Evolutionary conservation across 1,140 invertebrate genomes (phyloP), one percentile per base, ranked within the genome.

Genomic region (Hirudo medicinalis): DNA sequence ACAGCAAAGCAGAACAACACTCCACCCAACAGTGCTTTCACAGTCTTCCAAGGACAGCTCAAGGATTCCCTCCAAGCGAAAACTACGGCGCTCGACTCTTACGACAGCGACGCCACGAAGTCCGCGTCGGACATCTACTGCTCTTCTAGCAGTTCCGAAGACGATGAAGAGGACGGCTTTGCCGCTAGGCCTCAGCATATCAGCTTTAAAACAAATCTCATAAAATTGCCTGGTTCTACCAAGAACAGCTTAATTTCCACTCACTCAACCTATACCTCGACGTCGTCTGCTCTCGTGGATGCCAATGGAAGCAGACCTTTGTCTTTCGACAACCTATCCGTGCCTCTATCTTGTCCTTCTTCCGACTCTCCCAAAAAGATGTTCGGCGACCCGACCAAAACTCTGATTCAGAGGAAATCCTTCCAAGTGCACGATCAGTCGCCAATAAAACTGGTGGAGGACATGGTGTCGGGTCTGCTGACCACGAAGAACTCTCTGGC

Each of bases 391-490:
- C 43, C 15, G 32, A 2, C 32, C 32, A 36, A 36, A 36, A 36
- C 32, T 49, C 43, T 9, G 5, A 13, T 49, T 49, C 43, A 49
- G 43, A 63, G 19, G 1, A 13, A 13, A 32, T 63, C 57, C 11
- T 32, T 25, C 11, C 57, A n/a, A 20, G 29, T 13, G 22, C 11
- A 63, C 9, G 22, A 11, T 22, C 73, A 43, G 43, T 74, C 72
- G 19, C 74, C 74, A 2, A 75, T 75, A 63, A 69, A 74, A 66
- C 27, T 74, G 32, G 74, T 75, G 27, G 69, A 75, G 60, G 74
- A 75, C 53, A 75, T 75, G 74, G 71, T 75, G 9, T 72, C 70
- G 13, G 74, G 73, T 36, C 73, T 75, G 5, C 67, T 75, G 27
- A 70, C 71, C 8, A 72, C 74, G 0, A 36, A 72, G 49, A 71